A percentile compares a stretch with the other conserved stretches of the same genome.
Conservation (phyloP, 2,113 vertebrate genomes). For the Thryonomys swinderianus region DNA sequence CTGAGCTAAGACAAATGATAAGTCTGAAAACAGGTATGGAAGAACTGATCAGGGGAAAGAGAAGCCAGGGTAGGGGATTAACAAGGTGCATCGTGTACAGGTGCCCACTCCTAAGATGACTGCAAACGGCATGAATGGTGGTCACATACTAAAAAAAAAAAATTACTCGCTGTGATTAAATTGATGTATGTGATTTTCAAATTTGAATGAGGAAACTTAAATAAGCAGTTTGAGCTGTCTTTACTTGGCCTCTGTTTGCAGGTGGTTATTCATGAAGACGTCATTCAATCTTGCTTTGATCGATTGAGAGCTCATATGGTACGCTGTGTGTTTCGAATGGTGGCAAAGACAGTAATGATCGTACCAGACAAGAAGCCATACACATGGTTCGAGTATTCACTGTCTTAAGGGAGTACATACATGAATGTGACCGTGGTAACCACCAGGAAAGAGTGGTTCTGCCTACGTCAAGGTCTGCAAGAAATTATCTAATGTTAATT, state of each 20-base stretch:
- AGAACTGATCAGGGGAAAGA: no score
- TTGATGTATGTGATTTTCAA: not conserved
- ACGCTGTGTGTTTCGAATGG: slow-evolving; percentile 97
- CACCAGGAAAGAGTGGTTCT: slow-evolving; percentile 98
- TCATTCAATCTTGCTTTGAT: slow-evolving; percentile 99
- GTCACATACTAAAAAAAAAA: not conserved
- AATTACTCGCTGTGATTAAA: not conserved
- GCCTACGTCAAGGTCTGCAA: slow-evolving; percentile 97
- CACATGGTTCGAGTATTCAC: slow-evolving; percentile 98
- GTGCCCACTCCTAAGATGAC: not conserved
- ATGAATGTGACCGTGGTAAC: slow-evolving; percentile 99
- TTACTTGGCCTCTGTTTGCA: slow-evolving; percentile 79
- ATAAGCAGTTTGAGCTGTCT: slow-evolving; percentile 56
- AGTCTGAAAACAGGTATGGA: no score
- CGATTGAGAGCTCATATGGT: slow-evolving; percentile 99
- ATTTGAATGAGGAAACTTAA: not conserved
- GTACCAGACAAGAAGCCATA: slow-evolving; percentile 97
- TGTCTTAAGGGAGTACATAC: slow-evolving; percentile 98
- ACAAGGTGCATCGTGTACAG: no score
- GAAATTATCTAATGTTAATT: not conserved
- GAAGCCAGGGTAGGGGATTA: no score
- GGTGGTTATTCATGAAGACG: slow-evolving; percentile 99
- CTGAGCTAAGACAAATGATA: no score
- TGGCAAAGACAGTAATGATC: slow-evolving; percentile 99
- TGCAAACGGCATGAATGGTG: not conserved